Conservation (phyloP, 64 coral and sea anemone species). For the Stylophora pistillata region DNA sequence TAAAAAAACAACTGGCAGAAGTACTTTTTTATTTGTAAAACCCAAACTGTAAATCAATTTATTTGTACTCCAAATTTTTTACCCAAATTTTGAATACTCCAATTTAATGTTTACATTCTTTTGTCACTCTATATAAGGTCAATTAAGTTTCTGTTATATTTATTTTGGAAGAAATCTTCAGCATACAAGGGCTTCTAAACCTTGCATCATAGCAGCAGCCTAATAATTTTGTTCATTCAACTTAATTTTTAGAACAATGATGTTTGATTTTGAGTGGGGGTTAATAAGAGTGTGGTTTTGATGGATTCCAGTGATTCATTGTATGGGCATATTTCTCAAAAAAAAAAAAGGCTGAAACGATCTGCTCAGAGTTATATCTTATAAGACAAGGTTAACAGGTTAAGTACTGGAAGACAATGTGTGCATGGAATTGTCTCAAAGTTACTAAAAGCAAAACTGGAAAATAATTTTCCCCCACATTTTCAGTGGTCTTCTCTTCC, state of each 20-base stretch:
- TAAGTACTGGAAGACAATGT: too few relatives aligned
- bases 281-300: background rate
- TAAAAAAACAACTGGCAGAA: background rate
- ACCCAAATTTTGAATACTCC: background rate
- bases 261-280: too few relatives aligned
- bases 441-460: background rate
- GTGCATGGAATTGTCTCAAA: too few relatives aligned
- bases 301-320: background rate
- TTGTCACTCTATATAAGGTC: background rate
- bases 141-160: background rate
- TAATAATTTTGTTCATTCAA: too few relatives aligned
- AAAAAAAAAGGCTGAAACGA: background rate
- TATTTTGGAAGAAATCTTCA: background rate
- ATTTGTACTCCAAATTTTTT: conserved; percentile 3
- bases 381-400: too few relatives aligned
- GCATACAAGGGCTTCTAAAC: background rate
- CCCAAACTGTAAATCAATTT: background rate
- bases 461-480: background rate
- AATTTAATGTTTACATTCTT: background rate
- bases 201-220: background rate
- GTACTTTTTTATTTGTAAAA: background rate
- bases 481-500: background rate
- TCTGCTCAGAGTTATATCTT: too few relatives aligned
- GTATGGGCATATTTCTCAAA: background rate
- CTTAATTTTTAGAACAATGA: too few relatives aligned